Evolutionary conservation across 2,797 vertebrate species (phyloP).

Genomic region (Myiotriccus ornatus): DNA sequence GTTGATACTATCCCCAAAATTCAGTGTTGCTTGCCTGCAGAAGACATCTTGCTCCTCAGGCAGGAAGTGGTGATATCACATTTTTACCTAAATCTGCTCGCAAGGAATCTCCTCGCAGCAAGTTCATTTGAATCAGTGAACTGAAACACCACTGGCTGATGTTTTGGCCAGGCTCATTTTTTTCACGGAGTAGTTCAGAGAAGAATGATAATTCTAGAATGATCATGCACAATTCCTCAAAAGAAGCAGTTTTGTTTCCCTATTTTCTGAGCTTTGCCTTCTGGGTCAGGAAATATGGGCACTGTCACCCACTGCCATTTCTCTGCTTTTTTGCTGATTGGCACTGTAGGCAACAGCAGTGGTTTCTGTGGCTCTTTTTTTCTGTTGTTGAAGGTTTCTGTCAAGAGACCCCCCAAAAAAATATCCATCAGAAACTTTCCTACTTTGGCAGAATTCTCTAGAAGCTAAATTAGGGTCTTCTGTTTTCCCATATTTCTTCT

Average conservation of each 20-base stretch:
- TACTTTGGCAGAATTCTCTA: background rate
- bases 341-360: background rate
- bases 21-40: background rate
- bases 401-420: background rate
- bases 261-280: background rate
- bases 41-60: background rate
- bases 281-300: background rate
- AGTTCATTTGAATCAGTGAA: background rate
- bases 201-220: background rate
- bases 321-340: background rate
- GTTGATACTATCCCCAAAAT: background rate
- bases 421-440: accelerated
- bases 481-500: background rate
- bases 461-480: background rate
- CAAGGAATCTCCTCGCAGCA: background rate
- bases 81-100: background rate
- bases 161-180: background rate
- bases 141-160: background rate
- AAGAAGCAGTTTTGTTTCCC: background rate
- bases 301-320: background rate
- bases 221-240: background rate
- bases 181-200: background rate
- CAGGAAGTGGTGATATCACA: background rate
- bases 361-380: background rate
- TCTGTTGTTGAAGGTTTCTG: background rate